Conservation (phyloP, 2,113 vertebrate species). For the Coreoperca whiteheadi region DNA sequence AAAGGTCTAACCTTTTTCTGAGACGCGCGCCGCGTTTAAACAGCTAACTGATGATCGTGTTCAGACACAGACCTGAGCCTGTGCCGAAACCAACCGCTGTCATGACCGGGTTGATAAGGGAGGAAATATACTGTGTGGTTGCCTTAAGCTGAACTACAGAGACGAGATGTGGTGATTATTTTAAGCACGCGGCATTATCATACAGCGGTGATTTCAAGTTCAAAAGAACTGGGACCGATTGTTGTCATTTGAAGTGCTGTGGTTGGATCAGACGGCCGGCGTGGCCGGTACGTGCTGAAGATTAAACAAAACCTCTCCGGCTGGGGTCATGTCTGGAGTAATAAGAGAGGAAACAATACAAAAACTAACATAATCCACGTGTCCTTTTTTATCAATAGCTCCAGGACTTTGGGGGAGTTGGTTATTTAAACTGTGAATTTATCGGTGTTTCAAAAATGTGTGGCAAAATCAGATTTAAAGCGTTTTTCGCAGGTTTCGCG, state of each 20-base stretch:
- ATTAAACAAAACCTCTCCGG: constrained; percentile 43
- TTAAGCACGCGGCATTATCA: constrained; percentile 48
- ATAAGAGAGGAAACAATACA: constrained; percentile 18
- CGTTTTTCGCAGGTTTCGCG: too few species aligned
- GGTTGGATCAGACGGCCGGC: constrained; percentile 22
- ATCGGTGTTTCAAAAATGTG: neutral
- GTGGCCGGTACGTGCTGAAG: constrained; percentile 21
- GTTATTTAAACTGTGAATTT: neutral
- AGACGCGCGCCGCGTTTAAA: neutral
- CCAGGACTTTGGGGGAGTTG: neutral
- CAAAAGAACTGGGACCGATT: constrained; percentile 30
- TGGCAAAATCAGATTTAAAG: neutral
- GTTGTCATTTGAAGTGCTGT: constrained; percentile 24
- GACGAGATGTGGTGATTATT: constrained; percentile 42
- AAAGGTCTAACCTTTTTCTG: neutral
- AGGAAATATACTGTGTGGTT: neutral
- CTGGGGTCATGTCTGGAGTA: constrained; percentile 4
- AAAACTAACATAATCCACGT: neutral
- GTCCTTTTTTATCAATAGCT: neutral
- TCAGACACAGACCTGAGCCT: constrained; percentile 11
- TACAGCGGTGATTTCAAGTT: constrained; percentile 28
- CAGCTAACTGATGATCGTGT: neutral
- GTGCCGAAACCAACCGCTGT: constrained; percentile 21
- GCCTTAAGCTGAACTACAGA: constrained; percentile 38
- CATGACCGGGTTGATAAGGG: constrained; percentile 9